Base-by-base conservation (phyloP, 2,113 vertebrate species). In the Grallaria varia region DNA sequence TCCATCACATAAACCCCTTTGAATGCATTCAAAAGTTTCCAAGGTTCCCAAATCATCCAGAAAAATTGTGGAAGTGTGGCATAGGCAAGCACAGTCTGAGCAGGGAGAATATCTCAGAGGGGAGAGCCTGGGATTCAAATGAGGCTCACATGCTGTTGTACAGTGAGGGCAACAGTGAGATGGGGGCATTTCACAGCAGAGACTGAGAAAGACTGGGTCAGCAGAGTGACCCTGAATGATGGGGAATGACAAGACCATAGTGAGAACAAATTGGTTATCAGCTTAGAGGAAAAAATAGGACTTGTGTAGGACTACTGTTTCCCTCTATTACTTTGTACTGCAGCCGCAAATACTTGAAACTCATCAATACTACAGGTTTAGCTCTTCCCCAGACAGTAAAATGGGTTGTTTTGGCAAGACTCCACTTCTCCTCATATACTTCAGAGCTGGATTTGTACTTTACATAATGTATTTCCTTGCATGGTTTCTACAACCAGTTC, bases 401-500 rank as follows among this genome's bases (percentile, higher is more conserved):
- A 68, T 73, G 40, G 20, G 33, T 69, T 84, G 28, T 90, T 82
- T 82, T 79, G 76, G 67, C 79, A 93, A 84, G 75, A 52, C 4
- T 93, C 64, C 67, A 50, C 76, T 84, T 83, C 76, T 24, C 63
- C 59, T 76, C 35, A 79, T 73, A 47, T 25, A 52, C 30, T 94
- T 86, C 60, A 80, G 73, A 73, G 56, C 45, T 63, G 78, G 58
- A 75, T 77, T 78, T 79, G 40, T 84, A 53, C 35, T 84, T 86
- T 44, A 35, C 30, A 42, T 74, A 19, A 49, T 47, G 7, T 39
- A 66, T 96, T 90, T 88, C 53, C 62, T 77, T 71, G 58, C 24
- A 85, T 35, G 59, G 73, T 84, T 97, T 97, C 85, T 93, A 42
- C 77, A 97, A 84, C 8, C 35, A 71, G 81, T 89, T 95, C 59